Evolutionary conservation across 2,888 invertebrate genomes (phyloP).

Genomic region (Trypoxylon attenuatum): DNA sequence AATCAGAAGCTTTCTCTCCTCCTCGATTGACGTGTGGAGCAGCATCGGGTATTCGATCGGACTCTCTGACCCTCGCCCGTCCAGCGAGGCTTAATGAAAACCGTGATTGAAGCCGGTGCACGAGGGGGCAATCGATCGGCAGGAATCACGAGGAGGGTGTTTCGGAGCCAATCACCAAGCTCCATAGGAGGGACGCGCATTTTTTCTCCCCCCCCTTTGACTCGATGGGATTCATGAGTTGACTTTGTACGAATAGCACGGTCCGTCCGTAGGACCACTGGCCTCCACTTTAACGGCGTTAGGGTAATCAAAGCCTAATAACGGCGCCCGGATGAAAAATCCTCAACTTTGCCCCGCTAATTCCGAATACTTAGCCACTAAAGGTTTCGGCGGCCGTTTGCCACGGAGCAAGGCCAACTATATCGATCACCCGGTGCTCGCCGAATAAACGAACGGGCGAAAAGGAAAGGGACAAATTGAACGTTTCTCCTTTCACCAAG

Average conservation of each 20-base stretch:
- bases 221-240: conserved; percentile 51
- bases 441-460: conserved; percentile 2
- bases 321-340: conserved; percentile 8
- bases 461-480: conserved; percentile 39
- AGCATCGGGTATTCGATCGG: conserved; percentile 37
- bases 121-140: conserved; percentile 58
- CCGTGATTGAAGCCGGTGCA: conserved; percentile 64
- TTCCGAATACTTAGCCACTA: background rate
- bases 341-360: background rate
- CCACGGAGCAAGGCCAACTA: background rate
- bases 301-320: conserved; percentile 24
- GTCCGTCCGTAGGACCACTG: conserved; percentile 4
- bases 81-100: conserved; percentile 64
- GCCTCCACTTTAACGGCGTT: conserved; percentile 5
- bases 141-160: conserved; percentile 58
- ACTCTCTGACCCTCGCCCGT: conserved; percentile 32
- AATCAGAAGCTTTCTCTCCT: conserved; percentile 10
- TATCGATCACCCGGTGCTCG: background rate
- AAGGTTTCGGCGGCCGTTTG: background rate
- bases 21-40: conserved; percentile 24
- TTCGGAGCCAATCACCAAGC: conserved; percentile 62
- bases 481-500: conserved; percentile 53
- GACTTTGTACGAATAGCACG: conserved; percentile 44
- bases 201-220: conserved; percentile 46
- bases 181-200: conserved; percentile 40